phyloP scores from a whole-genome alignment of 2,888 invertebrate species.

The Scaptomyza polygonia region DNA sequence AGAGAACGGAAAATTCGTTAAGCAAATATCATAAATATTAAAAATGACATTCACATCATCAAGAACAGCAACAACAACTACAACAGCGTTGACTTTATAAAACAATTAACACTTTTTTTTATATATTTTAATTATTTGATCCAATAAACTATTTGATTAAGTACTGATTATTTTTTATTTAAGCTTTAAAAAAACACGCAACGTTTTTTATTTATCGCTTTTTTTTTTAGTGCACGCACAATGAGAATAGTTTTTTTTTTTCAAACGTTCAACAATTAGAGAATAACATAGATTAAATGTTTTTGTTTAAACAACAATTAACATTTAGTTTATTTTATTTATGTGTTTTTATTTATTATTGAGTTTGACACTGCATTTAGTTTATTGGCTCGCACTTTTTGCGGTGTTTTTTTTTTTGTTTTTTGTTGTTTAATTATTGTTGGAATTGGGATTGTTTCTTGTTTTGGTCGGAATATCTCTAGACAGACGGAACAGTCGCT shows the following conservation, averaged over 20 bases:
- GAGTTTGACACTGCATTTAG: background rate
- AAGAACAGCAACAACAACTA: slow-evolving; percentile 31
- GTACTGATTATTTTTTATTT: no score
- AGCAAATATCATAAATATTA: slow-evolving; percentile 74
- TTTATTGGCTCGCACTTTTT: slow-evolving; percentile 52
- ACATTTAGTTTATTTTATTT: slow-evolving; percentile 41
- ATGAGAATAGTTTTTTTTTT: slow-evolving; percentile 29
- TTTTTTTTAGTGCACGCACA: slow-evolving; percentile 74
- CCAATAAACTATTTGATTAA: slow-evolving; percentile 12
- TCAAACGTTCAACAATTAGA: slow-evolving; percentile 70
- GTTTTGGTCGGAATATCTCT: slow-evolving; percentile 25
- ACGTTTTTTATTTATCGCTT: slow-evolving; percentile 25
- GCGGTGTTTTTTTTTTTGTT: slow-evolving; percentile 4
- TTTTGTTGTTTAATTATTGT: slow-evolving; percentile 8
- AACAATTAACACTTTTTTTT: slow-evolving; percentile 68
- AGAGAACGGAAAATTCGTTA: slow-evolving; percentile 69
- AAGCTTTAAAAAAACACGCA: no score
- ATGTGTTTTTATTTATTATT: slow-evolving; percentile 9
- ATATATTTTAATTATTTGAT: slow-evolving; percentile 3
- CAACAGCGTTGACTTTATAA: slow-evolving; percentile 40
- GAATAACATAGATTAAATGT: slow-evolving; percentile 27
- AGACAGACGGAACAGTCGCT: slow-evolving; percentile 44
- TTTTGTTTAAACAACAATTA: slow-evolving; percentile 45
- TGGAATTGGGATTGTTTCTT: slow-evolving; percentile 2
- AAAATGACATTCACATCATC: slow-evolving; percentile 42